Conservation (phyloP, 2,797 vertebrate species). For the Furcifer pardalis region DNA sequence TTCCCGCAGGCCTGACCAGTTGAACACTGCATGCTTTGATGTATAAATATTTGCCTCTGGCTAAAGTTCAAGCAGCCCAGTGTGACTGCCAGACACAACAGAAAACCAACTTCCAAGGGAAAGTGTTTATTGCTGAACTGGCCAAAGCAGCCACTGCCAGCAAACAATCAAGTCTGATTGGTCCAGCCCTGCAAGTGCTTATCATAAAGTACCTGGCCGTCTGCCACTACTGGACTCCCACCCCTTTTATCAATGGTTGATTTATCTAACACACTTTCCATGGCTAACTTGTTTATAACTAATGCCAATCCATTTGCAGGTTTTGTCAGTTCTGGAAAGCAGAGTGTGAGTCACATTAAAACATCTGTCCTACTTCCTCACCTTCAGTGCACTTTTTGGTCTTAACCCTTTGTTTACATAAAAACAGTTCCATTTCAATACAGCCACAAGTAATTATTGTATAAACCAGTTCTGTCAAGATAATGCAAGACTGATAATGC, state of each 20-base stretch:
- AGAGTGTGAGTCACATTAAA: slow-evolving; percentile 2
- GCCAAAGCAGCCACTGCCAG: slow-evolving; percentile 78
- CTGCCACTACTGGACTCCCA: slow-evolving; percentile 61
- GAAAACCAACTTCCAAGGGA: slow-evolving; percentile 81
- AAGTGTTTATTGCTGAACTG: slow-evolving; percentile 80
- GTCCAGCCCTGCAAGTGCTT: slow-evolving; percentile 62
- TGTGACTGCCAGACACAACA: slow-evolving; percentile 84
- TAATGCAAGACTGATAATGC: background rate
- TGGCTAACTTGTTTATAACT: slow-evolving; percentile 51
- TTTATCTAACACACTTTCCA: slow-evolving; percentile 59
- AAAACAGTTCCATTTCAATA: fast-evolving
- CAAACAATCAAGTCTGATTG: slow-evolving; percentile 56
- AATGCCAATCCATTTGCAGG: slow-evolving; percentile 28
- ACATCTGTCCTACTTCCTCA: background rate
- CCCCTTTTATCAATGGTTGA: slow-evolving; percentile 64
- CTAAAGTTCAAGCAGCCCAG: slow-evolving; percentile 84
- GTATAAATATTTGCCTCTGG: slow-evolving; percentile 90
- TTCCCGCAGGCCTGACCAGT: slow-evolving; percentile 77
- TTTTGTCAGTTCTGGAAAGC: slow-evolving; percentile 11
- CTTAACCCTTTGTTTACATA: slow-evolving; percentile 50
- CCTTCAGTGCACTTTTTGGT: background rate
- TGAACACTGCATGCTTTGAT: slow-evolving; percentile 80
- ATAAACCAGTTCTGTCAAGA: background rate
- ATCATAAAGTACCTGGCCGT: slow-evolving; percentile 67
- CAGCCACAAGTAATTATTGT: fast-evolving